Evolutionary conservation across 2,797 vertebrate genomes (phyloP), one percentile per base, ranked within the genome.

Genomic region (Jordanella pulchra): DNA sequence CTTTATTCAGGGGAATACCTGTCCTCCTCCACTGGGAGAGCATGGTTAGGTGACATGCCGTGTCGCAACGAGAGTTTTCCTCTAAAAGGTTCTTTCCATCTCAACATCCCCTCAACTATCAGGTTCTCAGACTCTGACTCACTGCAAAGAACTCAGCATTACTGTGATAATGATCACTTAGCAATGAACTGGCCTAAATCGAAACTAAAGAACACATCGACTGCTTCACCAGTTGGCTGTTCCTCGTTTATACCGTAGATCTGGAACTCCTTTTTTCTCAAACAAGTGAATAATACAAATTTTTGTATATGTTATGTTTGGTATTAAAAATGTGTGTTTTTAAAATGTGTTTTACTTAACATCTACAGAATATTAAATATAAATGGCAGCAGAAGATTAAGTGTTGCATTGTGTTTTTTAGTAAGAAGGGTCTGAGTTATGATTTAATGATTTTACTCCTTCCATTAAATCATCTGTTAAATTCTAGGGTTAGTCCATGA

Each of bases 21-120:
- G 87, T 84, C 75, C n/a, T 81, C 72, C 76, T 54, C 54, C 72
- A 72, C 71, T 47, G 73, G 55, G 23, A 60, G 30, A 72, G 32
- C 42, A 25, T 30, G 32, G 27, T 54, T 65, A 45, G 67, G 63
- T 47, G 63, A 82, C 65, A 70, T n/a, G 64, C 69, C 54, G 51
- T 27, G 56, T 85, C 76, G 79, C 71, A 45, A 44, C 30, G 77
- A 83, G 85, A 79, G 86, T 88, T 90, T 85, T 80, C 48, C 44
- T 82, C 63, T 85, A 90, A 90, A 91, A 92, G 93, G 93, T 94
- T 91, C 90, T 93, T 93, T 93, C 92, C 92, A 93, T 12, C 30
- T 79, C 76, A 90, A 89, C 82, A 91, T 89, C 90, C 89, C 91
- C 87, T 81, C 32, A 77, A 76, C 78, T 47, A 65, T 86, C 86